Percentiles rank a stretch among this genome's conserved stretches.
These are phyloP conservation scores for Phoebastria nigripes DNA, from an alignment of 2,797 vertebrate genomes.

Conservation along the genomic window DNA sequence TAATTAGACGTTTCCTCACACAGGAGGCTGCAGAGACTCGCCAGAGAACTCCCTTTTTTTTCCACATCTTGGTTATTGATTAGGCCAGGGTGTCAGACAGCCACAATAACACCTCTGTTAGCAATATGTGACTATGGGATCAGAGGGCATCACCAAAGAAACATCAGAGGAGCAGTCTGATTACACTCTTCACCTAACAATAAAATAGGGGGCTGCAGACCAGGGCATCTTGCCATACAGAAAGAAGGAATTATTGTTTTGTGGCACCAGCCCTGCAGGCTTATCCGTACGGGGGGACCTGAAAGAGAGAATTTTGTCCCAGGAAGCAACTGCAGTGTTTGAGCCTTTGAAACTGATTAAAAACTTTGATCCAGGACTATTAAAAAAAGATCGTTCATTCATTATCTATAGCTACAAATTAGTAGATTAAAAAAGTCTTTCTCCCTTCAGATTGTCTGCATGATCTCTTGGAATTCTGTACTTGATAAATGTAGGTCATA, in stretches of 20 bases:
- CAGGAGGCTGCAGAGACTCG: background rate
- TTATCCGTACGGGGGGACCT: accelerated
- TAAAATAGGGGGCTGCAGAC: background rate
- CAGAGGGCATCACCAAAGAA: background rate
- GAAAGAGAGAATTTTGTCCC: background rate
- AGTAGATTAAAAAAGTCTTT: slow-evolving; percentile 21
- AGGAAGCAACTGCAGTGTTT: background rate
- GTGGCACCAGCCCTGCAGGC: background rate
- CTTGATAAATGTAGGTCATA: slow-evolving; percentile 56
- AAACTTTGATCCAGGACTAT: background rate
- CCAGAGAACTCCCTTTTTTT: background rate
- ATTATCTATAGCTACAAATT: slow-evolving; percentile 36
- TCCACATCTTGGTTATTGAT: slow-evolving; percentile 29
- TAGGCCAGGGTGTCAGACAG: background rate
- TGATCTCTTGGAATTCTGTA: slow-evolving; percentile 3
- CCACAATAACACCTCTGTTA: background rate
- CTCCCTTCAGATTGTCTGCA: background rate
- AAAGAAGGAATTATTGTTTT: background rate
- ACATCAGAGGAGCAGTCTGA: background rate
- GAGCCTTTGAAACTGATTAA: background rate
- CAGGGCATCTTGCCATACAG: background rate
- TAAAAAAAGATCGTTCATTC: background rate
- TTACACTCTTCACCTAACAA: background rate
- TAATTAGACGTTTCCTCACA: slow-evolving; percentile 34
- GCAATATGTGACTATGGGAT: background rate